Percentiles rank a stretch among this genome's conserved stretches.
Evolutionary conservation across 2,797 vertebrate species (phyloP).

Genomic region (Hipposideros larvatus): DNA sequence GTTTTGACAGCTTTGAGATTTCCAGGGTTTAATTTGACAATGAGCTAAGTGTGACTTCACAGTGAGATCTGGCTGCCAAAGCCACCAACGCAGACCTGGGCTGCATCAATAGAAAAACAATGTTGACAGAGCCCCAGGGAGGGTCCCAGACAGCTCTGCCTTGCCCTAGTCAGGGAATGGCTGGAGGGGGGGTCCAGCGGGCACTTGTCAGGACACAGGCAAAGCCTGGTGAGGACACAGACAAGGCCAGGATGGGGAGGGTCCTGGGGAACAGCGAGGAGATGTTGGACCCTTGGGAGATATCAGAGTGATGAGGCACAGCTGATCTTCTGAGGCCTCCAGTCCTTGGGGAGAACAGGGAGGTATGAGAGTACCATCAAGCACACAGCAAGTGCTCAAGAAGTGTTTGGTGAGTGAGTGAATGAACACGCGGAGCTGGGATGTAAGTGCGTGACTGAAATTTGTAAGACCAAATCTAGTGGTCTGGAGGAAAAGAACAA

Average conservation of each 20-base stretch:
- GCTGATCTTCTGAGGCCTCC: background rate
- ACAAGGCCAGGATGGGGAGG: background rate
- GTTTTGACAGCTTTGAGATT: constrained; percentile 72
- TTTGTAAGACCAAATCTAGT: background rate
- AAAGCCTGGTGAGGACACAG: background rate
- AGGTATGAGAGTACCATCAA: background rate
- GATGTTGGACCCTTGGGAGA: background rate
- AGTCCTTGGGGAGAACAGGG: background rate
- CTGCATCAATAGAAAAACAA: background rate
- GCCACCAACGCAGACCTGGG: constrained; percentile 6
- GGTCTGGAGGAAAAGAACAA: background rate
- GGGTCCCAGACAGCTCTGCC: background rate
- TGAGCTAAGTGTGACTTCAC: constrained; percentile 72
- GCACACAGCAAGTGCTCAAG: background rate
- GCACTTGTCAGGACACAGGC: background rate
- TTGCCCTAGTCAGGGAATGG: background rate
- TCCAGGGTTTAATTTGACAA: constrained; percentile 70
- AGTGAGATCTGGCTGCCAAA: constrained; percentile 53
- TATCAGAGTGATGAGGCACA: background rate
- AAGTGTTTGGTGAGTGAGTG: background rate
- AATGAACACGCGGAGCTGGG: background rate
- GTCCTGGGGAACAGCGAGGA: background rate
- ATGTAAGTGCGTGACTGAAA: background rate
- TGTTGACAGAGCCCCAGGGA: background rate
- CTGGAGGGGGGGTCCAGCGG: too few relatives aligned